phyloP scores from a whole-genome alignment of 2,113 vertebrate species.

The Thamnaconus septentrionalis region DNA sequence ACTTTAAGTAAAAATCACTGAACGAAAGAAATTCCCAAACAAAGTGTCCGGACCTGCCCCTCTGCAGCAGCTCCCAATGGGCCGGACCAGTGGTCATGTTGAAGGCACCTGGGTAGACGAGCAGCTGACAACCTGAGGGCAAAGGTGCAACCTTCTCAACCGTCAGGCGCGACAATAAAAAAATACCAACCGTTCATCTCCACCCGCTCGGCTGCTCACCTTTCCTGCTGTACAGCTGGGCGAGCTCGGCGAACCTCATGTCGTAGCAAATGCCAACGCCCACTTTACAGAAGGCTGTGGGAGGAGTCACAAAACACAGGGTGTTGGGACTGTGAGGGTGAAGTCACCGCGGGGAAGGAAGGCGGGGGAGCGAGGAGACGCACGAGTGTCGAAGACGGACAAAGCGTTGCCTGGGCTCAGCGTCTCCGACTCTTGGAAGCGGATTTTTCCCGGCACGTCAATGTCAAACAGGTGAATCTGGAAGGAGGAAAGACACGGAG shows the following conservation, averaged over 20 bases:
- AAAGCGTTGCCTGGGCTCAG: constrained; percentile 86
- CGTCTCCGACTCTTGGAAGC: constrained; percentile 94
- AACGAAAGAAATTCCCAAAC: not conserved
- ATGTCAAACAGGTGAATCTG: constrained; percentile 98
- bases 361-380: not conserved
- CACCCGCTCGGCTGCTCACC: constrained; percentile 70
- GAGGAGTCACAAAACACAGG: constrained; percentile 1
- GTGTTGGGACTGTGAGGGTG: not conserved
- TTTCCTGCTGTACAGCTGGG: constrained; percentile 89
- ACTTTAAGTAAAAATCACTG: too few species aligned
- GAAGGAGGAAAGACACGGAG: constrained; percentile 8
- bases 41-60: constrained; percentile 81
- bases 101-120: constrained; percentile 96
- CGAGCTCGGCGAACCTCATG: constrained; percentile 93
- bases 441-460: constrained; percentile 91
- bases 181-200: rapidly evolving
- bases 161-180: too few species aligned
- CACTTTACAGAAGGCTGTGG: constrained; percentile 91
- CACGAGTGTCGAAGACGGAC: constrained; percentile 92
- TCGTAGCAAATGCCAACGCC: constrained; percentile 98
- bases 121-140: constrained; percentile 86
- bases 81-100: constrained; percentile 96
- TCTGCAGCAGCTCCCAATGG: constrained; percentile 96
- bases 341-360: not conserved
- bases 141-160: not conserved